These are phyloP conservation scores for Pica pica DNA, from an alignment of 2,113 vertebrate genomes.

Conservation along the genomic window DNA sequence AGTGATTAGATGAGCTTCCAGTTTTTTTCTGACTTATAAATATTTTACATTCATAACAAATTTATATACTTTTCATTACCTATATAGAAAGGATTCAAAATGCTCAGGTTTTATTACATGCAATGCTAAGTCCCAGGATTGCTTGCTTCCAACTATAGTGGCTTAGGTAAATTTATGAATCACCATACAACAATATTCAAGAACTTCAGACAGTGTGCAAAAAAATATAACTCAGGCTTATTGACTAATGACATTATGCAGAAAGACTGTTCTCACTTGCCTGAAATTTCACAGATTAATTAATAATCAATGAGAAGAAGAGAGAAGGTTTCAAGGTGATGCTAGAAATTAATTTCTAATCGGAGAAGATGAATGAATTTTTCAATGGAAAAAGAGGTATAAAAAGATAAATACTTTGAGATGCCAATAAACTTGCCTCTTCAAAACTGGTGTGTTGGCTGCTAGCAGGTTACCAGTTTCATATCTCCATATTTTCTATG, in stretches of 20 bases:
- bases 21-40: background rate
- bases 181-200: background rate
- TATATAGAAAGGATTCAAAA: background rate
- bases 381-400: background rate
- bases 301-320: constrained; percentile 9
- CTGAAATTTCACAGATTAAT: constrained; percentile 7
- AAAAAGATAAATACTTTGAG: background rate
- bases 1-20: background rate
- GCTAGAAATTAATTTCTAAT: constrained; percentile 27
- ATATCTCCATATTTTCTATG: background rate
- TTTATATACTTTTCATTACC: background rate
- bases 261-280: background rate
- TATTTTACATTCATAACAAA: background rate
- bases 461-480: background rate
- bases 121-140: background rate
- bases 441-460: background rate
- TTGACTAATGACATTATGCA: background rate
- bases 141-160: background rate
- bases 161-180: background rate
- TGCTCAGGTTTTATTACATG: background rate
- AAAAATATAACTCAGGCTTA: background rate
- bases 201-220: background rate
- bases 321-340: background rate
- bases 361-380: background rate
- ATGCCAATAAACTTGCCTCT: background rate